These are phyloP conservation scores for Lepidurus arcticus DNA, from an alignment of 1,140 invertebrate species.

Conservation along the genomic window DNA sequence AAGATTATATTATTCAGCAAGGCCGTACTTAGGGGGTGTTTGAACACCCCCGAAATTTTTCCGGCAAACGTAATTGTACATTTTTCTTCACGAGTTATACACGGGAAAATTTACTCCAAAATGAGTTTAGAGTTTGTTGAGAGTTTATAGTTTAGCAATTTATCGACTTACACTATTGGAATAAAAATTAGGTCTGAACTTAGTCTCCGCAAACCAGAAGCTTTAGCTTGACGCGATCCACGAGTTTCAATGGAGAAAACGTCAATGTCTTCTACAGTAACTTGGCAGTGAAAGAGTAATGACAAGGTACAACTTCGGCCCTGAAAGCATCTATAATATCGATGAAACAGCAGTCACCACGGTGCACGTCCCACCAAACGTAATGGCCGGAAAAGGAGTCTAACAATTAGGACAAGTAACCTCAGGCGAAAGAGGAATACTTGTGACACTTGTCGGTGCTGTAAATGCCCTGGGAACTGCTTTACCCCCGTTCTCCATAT, in stretches of 20 bases:
- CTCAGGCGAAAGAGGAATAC: neutral
- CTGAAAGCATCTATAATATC: neutral
- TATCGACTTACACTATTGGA: no score
- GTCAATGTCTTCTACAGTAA: neutral
- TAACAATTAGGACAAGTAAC: slow-evolving; percentile 12
- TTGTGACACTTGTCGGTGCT: neutral
- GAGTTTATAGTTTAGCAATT: no score
- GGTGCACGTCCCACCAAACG: slow-evolving; percentile 6
- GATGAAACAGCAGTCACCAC: slow-evolving; percentile 16
- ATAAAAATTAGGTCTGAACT: neutral
- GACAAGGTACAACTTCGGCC: neutral
- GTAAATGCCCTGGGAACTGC: neutral
- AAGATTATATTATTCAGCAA: no score
- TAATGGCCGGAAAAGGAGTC: neutral
- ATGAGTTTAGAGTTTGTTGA: no score
- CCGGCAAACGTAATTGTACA: no score
- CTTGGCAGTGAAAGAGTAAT: neutral
- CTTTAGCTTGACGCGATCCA: slow-evolving; percentile 19
- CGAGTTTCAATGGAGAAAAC: slow-evolving; percentile 1
- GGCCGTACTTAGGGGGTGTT: no score
- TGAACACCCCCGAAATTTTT: no score
- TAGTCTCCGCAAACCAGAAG: neutral
- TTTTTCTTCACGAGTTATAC: no score
- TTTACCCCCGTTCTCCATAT: neutral
- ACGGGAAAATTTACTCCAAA: no score